phyloP scores from a whole-genome alignment of 2,797 vertebrate genomes.

The Todus mexicanus region DNA sequence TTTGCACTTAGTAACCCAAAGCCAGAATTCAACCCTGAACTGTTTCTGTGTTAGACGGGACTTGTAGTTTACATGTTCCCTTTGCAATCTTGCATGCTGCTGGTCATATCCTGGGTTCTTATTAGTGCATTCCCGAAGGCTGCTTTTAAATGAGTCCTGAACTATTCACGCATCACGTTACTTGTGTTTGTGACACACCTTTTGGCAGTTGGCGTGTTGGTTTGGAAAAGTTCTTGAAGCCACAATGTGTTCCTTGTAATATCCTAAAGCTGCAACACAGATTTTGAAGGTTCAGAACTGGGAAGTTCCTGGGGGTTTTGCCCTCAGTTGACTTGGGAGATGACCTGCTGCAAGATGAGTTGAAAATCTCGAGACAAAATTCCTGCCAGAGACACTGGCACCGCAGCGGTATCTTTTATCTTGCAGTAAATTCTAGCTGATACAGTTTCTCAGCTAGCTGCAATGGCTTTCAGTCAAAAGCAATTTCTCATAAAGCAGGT shows the following conservation, averaged over 20 bases:
- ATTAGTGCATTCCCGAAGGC: not conserved
- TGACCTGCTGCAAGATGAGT: not conserved
- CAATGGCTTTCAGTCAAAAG: not conserved
- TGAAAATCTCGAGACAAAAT: not conserved
- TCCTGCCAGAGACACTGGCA: not conserved
- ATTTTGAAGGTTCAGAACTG: not conserved
- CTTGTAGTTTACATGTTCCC: not conserved
- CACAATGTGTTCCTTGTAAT: not conserved
- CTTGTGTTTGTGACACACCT: not conserved
- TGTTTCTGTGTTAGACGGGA: not conserved
- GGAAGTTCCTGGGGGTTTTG: not conserved
- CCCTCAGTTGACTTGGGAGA: not conserved
- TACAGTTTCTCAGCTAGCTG: not conserved
- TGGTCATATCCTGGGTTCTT: not conserved
- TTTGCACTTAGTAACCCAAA: not conserved
- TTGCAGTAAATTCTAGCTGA: not conserved
- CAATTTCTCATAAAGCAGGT: not conserved
- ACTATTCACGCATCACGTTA: not conserved
- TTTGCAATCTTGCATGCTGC: not conserved
- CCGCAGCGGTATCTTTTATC: not conserved
- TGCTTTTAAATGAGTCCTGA: not conserved
- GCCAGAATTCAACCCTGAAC: not conserved
- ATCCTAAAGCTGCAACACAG: not conserved
- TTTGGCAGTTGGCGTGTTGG: not conserved
- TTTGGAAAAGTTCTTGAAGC: not conserved